Conservation (phyloP, 1,140 invertebrate species). For the Vanessa atalanta region DNA sequence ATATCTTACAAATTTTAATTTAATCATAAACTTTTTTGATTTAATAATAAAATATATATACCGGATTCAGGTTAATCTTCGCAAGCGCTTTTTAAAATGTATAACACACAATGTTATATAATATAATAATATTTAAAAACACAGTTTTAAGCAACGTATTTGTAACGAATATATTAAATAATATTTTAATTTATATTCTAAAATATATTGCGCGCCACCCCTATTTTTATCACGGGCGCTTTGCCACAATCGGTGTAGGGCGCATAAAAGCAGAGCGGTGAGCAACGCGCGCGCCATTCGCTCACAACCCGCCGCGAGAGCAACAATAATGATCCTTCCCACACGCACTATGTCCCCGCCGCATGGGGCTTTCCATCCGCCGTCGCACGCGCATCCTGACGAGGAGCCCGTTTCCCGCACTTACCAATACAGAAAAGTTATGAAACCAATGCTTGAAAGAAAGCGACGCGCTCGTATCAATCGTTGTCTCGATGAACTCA, state of each 20-base stretch:
- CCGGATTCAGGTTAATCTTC: too few species aligned
- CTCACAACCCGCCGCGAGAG: conserved; percentile 71
- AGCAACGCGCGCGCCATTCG: conserved; percentile 75
- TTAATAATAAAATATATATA: too few species aligned
- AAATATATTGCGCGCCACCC: conserved; percentile 54
- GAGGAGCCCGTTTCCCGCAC: conserved; percentile 91
- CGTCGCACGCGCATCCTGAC: conserved; percentile 72
- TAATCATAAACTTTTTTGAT: too few species aligned
- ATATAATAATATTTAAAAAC: too few species aligned
- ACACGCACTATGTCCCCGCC: conserved; percentile 71
- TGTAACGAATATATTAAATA: too few species aligned
- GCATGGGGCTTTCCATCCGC: conserved; percentile 74
- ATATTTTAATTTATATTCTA: conserved; percentile 10
- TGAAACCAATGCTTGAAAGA: conserved; percentile 97
- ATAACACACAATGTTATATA: too few species aligned
- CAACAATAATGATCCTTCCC: conserved; percentile 71
- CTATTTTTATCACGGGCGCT: conserved; percentile 78
- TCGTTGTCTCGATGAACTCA: conserved; percentile 94
- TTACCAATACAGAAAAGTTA: conserved; percentile 94
- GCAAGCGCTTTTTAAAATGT: too few species aligned
- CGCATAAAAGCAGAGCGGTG: conserved; percentile 70
- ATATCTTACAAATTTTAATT: too few species aligned
- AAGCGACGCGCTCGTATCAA: conserved; percentile 96
- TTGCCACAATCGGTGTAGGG: conserved; percentile 78
- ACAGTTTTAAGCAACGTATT: too few species aligned